phyloP scores from a whole-genome alignment of 2,113 vertebrate genomes.

The Eudyptes chrysolophus region DNA sequence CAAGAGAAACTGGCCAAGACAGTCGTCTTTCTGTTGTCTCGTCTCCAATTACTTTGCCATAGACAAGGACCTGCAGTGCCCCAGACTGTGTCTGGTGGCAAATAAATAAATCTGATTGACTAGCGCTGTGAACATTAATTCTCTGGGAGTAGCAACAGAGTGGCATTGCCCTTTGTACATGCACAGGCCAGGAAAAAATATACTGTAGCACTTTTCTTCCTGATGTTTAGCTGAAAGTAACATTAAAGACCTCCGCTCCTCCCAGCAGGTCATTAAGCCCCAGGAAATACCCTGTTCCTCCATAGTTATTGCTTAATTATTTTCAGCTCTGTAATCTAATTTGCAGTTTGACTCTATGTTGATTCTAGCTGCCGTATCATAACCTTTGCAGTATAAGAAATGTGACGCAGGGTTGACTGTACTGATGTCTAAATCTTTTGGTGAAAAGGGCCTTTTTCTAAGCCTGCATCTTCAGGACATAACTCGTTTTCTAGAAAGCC shows the following conservation, averaged over 20 bases:
- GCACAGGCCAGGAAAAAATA: neutral
- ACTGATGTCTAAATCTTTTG: neutral
- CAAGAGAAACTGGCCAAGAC: neutral
- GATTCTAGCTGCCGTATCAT: neutral
- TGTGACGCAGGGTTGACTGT: neutral
- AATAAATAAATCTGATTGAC: conserved; percentile 55
- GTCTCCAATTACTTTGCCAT: neutral
- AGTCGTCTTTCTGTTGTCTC: neutral
- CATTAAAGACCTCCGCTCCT: conserved; percentile 36
- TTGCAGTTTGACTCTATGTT: conserved; percentile 54
- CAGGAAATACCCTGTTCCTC: conserved; percentile 43
- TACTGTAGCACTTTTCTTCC: conserved; percentile 1
- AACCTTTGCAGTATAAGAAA: conserved; percentile 27
- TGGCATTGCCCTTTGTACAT: conserved; percentile 15
- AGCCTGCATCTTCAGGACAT: neutral
- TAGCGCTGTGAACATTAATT: neutral
- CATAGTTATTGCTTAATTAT: conserved; percentile 51
- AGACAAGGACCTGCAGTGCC: neutral
- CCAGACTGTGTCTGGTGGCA: conserved; percentile 17
- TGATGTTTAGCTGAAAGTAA: conserved; percentile 26
- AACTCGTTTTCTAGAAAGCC: neutral
- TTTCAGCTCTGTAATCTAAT: conserved; percentile 65
- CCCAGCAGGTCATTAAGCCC: conserved; percentile 54
- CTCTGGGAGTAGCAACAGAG: neutral
- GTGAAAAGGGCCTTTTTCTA: neutral